Base-by-base conservation (phyloP, 2,113 vertebrate genomes). In the Bujurquina vittata region DNA sequence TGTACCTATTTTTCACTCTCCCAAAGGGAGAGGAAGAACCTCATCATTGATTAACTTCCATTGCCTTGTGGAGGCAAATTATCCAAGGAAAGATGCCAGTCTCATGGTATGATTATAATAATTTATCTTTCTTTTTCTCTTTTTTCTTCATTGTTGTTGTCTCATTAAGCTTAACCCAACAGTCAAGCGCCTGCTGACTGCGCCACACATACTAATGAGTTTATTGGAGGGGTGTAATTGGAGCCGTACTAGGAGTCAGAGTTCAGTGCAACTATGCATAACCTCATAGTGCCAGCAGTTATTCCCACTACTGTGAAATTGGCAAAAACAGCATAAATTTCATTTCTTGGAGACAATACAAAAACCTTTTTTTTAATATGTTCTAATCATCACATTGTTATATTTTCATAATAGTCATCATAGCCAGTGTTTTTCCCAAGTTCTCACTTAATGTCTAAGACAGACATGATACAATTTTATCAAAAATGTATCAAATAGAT, bases 21-120 rank as follows among this genome's bases (percentile, higher is more conserved):
- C 80, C 65, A 59, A 26, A 17, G 67, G 69, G 80, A 79, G 55
- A 17, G 18, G 15, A 60, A 58, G 49, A 56, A 74, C 78, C 75
- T 82, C 46, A 80, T 33, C 82, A 79, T 35, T 88, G 80, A 89
- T 87, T 81, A 72, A 49, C 74, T 77, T 82, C 12, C 55, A n/a
- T 31, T 65, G 74, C 74, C 61, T 86, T 18, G 60, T 62, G 57
- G 78, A 73, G 82, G 80, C 75, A 88, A 86, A 91, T 91, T 77
- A 86, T 77, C 63, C 79, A 57, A 49, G 81, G 82, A 88, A 65
- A 89, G 76, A 86, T 87, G 65, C 31, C 33, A 37, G 75, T 40
- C 80, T 31, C 73, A 54, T 14, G 37, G 79, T 29, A 43, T 49
- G 35, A 35, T 60, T 72, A 54, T 40, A 33, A 75, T 83, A 75